Evolutionary conservation across 2,888 invertebrate genomes (phyloP).

Genomic region (Laothoe populi): DNA sequence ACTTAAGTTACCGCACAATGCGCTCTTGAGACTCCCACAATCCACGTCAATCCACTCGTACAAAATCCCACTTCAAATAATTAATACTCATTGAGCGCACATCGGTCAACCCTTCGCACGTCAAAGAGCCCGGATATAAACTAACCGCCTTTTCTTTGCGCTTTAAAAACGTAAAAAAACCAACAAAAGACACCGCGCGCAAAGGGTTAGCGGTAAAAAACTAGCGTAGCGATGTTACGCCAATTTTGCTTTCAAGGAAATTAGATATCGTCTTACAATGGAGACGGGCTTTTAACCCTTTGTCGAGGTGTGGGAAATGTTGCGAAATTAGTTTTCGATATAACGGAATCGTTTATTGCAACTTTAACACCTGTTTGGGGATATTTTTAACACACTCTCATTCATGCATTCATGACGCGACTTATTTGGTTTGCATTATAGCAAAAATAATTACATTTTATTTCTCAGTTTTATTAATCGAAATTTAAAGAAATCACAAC

Average conservation of each 20-base stretch:
- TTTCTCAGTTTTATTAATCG: too few species aligned
- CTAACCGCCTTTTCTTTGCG: conserved; percentile 85
- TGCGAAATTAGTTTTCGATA: conserved; percentile 54
- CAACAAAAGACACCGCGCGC: conserved; percentile 64
- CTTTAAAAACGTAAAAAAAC: conserved; percentile 64
- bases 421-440: too few species aligned
- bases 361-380: conserved; percentile 38
- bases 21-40: conserved; percentile 49
- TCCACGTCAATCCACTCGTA: conserved; percentile 55
- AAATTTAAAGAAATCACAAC: too few species aligned
- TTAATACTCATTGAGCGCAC: conserved; percentile 78
- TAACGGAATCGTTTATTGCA: conserved; percentile 54
- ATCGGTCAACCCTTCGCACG: conserved; percentile 74
- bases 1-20: conserved; percentile 9
- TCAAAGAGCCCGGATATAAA: conserved; percentile 82
- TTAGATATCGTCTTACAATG: conserved; percentile 82
- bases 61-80: conserved; percentile 78
- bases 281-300: conserved; percentile 71
- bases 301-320: conserved; percentile 77
- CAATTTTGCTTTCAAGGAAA: conserved; percentile 84
- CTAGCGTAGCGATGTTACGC: conserved; percentile 78
- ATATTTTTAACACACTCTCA: neutral
- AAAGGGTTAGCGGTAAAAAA: conserved; percentile 66
- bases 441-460: too few species aligned
- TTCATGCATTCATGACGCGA: too few species aligned